These are phyloP conservation scores for Perca fluviatilis DNA, from an alignment of 2,113 vertebrate genomes.

Conservation along the genomic window DNA sequence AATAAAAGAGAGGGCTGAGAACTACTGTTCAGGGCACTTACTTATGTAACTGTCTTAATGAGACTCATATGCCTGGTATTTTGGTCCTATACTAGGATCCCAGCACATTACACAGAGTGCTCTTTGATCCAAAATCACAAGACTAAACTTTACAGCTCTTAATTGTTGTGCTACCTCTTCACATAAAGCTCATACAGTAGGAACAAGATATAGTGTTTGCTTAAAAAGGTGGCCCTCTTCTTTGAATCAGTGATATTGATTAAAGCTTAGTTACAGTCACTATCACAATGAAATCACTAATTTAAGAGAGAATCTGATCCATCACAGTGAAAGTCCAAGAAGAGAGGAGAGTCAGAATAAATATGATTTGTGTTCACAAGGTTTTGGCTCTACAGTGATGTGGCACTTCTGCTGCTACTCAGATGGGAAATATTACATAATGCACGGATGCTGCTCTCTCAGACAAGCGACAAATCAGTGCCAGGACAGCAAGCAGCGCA, in stretches of 20 bases:
- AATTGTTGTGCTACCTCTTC: conserved; percentile 24
- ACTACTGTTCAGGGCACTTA: conserved; percentile 49
- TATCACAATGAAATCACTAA: conserved; percentile 2
- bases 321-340: background rate
- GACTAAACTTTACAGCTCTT: conserved; percentile 31
- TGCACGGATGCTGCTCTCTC: conserved; percentile 39
- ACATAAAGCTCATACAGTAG: conserved; percentile 5
- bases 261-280: background rate
- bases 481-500: conserved; percentile 32
- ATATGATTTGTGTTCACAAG: conserved; percentile 25
- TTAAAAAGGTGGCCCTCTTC: background rate
- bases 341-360: conserved; percentile 11
- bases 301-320: conserved; percentile 7
- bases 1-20: conserved; percentile 34
- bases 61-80: conserved; percentile 73
- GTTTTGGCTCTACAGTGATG: conserved; percentile 22
- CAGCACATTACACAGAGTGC: conserved; percentile 46
- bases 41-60: conserved; percentile 77
- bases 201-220: background rate
- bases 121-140: conserved; percentile 72
- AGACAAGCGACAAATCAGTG: conserved; percentile 42
- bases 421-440: conserved; percentile 62
- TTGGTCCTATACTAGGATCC: conserved; percentile 55
- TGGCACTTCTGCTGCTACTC: conserved; percentile 52
- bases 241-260: background rate